phyloP scores from a whole-genome alignment of 1,140 invertebrate genomes.

The Aphis craccivora region DNA sequence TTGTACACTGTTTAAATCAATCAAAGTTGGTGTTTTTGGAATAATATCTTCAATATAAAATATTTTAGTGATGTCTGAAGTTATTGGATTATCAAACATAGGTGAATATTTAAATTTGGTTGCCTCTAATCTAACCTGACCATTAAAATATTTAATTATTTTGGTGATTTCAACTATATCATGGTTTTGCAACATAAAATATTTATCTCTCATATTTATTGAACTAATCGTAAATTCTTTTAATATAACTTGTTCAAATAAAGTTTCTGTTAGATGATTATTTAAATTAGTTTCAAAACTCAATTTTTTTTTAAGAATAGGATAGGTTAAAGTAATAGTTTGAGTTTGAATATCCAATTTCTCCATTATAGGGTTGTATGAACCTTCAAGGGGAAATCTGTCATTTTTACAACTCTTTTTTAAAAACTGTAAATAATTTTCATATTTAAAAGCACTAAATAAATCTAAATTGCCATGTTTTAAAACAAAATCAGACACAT shows the following conservation, averaged over 20 bases:
- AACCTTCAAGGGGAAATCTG: background rate
- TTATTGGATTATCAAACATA: background rate
- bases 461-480: background rate
- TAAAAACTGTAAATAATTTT: background rate
- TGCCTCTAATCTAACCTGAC: background rate
- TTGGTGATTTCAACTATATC: background rate
- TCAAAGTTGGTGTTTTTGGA: background rate
- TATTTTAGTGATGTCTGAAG: background rate
- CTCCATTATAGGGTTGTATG: background rate
- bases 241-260: background rate
- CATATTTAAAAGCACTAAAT: background rate
- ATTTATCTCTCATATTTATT: background rate
- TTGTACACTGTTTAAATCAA: background rate
- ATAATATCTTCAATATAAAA: conserved; percentile 11
- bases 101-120: background rate
- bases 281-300: background rate
- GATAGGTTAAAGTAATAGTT: background rate
- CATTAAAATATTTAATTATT: background rate
- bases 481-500: background rate
- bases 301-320: background rate
- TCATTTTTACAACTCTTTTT: background rate
- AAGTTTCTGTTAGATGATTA: background rate
- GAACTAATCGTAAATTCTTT: background rate
- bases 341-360: background rate
- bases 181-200: background rate